Evolutionary conservation across 2,113 vertebrate species (phyloP), one percentile per base, ranked within the genome.

Genomic region (Upupa epops): DNA sequence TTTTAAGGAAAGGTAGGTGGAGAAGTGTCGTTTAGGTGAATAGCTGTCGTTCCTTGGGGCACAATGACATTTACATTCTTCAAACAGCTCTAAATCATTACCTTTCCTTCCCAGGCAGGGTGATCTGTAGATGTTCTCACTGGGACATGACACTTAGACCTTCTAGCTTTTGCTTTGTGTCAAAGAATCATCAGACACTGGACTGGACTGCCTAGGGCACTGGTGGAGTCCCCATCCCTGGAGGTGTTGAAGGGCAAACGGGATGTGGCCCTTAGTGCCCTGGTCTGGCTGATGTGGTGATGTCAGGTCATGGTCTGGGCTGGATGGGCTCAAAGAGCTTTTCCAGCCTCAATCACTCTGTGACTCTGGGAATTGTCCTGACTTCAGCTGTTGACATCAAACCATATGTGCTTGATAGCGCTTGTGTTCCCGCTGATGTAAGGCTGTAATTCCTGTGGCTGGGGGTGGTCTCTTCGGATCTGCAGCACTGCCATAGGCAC

Each of bases 1-100:
- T 97, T 95, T 96, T 83, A 93, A 90, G 92, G 90, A 76, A 86
- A 86, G 40, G 59, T 92, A 81, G 79, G 64, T 80, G 37, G 3
- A 73, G 80, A 96, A 84, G 32, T 84, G 64, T 46, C 37, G 9
- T 90, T 93, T 92, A 37, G 80, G 48, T 63, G 49, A 95, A 54
- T 79, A 79, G 29, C 31, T 56, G 14, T 87, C 51, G 28, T 75
- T 86, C n/a, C 48, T 88, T 16, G 18, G 48, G 29, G 8, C 8
- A 3, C 51, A 89, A 54, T 32, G 72, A 66, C 26, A 49, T 48
- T 74, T 61, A 9, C 20, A 45, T 66, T 93, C 55, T 70, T 83
- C 69, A 91, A 94, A 55, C 34, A 89, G 83, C 83, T 95, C 60
- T 92, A 66, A 85, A 83, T 86, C 13, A 21, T 84, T 89, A 70